Evolutionary conservation across 2,113 vertebrate species (phyloP).

Genomic region (Tenrec ecaudatus): DNA sequence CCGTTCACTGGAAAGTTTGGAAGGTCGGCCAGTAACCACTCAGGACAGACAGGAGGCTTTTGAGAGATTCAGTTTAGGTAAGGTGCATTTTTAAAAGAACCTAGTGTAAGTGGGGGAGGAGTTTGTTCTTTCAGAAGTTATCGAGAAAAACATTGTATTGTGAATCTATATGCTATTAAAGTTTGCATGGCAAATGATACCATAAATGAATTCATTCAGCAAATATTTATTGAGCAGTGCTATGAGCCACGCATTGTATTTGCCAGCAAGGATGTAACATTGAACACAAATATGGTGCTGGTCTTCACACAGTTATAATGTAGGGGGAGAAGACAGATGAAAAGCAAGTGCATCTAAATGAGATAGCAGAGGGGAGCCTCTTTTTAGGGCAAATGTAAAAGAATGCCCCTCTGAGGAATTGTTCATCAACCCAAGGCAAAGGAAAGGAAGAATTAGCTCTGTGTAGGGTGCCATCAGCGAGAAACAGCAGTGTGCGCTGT

Average conservation of each 20-base stretch:
- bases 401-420: not conserved
- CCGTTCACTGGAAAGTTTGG: conserved; percentile 89
- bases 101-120: not conserved
- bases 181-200: not conserved
- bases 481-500: not conserved
- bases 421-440: conserved; percentile 11
- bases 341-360: not conserved
- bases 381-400: not conserved
- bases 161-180: conserved; percentile 37
- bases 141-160: conserved; percentile 24
- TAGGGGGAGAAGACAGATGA: not conserved
- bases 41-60: conserved; percentile 89
- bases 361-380: not conserved
- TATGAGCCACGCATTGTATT: not conserved
- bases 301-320: not conserved
- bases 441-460: not conserved
- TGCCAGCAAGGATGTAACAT: not conserved
- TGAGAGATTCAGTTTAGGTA: conserved; percentile 92
- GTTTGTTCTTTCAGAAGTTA: conserved; percentile 55
- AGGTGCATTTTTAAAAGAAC: conserved; percentile 34
- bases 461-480: not conserved
- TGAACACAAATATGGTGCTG: not conserved
- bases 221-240: not conserved
- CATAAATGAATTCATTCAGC: not conserved
- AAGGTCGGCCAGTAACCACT: conserved; percentile 88